Conservation (phyloP, 2,888 invertebrate genomes). For the Drosophila histrio region DNA sequence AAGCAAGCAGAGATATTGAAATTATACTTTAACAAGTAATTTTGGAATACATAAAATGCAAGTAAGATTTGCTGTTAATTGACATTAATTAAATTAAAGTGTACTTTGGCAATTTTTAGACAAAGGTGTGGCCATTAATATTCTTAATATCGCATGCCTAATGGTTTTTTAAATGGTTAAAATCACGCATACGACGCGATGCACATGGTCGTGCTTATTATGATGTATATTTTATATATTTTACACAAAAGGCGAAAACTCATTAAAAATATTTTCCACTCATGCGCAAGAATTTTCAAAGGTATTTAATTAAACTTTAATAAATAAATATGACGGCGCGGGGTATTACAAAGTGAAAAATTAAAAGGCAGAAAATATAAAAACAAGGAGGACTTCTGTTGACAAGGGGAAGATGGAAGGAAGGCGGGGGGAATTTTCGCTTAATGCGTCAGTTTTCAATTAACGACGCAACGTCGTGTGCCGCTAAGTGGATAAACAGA, state of each 20-base stretch:
- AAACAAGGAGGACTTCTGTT: slow-evolving; percentile 15
- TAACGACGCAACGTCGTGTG: slow-evolving; percentile 60
- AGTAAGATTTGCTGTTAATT: neutral
- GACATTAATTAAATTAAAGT: neutral
- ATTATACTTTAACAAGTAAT: neutral
- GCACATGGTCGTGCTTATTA: slow-evolving; percentile 20
- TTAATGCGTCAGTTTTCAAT: slow-evolving; percentile 77
- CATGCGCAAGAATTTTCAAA: slow-evolving; percentile 71
- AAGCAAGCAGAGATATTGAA: neutral
- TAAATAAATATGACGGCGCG: slow-evolving; percentile 54
- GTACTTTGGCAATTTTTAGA: neutral
- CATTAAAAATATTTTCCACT: slow-evolving; percentile 73
- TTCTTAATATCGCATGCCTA: slow-evolving; percentile 8
- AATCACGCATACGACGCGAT: slow-evolving; percentile 46
- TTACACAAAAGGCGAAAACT: slow-evolving; percentile 66
- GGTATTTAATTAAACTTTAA: slow-evolving; percentile 78
- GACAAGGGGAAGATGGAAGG: neutral
- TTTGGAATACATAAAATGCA: neutral
- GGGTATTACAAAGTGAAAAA: slow-evolving; percentile 51
- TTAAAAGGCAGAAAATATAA: slow-evolving; percentile 49
- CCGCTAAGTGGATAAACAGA: slow-evolving; percentile 71
- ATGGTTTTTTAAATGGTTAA: slow-evolving; percentile 47
- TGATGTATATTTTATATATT: slow-evolving; percentile 28
- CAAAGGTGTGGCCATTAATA: slow-evolving; percentile 4
- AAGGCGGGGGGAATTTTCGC: slow-evolving; percentile 28